Conservation (phyloP, 2,888 invertebrate genomes). For the Dynastes grantii region DNA sequence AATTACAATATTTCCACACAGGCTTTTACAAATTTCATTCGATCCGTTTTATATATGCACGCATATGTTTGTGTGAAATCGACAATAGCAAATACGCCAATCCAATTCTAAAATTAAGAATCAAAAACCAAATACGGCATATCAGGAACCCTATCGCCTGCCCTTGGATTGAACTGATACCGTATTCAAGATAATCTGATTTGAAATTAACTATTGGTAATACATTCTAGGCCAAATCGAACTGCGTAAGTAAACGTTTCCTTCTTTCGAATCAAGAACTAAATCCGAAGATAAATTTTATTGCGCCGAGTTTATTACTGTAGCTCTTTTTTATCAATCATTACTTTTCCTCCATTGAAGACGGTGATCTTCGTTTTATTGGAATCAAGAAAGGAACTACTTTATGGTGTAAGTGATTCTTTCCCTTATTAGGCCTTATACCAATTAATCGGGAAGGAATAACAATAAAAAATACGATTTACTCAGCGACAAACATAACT, state of each 20-base stretch:
- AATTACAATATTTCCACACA: constrained; percentile 36
- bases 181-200: constrained; percentile 35
- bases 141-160: constrained; percentile 4
- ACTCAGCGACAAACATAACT: constrained; percentile 3
- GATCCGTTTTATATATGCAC: constrained; percentile 21
- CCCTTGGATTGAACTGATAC: constrained; percentile 21
- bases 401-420: constrained; percentile 31
- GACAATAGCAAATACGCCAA: background rate
- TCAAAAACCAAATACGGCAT: too few species aligned
- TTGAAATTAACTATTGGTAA: constrained; percentile 35
- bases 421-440: constrained; percentile 29
- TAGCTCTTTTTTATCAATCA: constrained; percentile 25
- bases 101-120: background rate
- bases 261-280: constrained; percentile 30
- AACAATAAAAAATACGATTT: constrained; percentile 24
- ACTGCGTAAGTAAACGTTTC: constrained; percentile 24
- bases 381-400: constrained; percentile 30
- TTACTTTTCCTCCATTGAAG: constrained; percentile 15
- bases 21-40: constrained; percentile 41
- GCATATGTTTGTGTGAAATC: background rate
- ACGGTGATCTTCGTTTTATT: constrained; percentile 16
- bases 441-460: constrained; percentile 27
- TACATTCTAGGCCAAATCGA: constrained; percentile 29
- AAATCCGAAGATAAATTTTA: constrained; percentile 39
- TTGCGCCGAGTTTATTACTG: constrained; percentile 36